phyloP scores from a whole-genome alignment of 2,888 invertebrate species.

The Hypolimnas misippus region DNA sequence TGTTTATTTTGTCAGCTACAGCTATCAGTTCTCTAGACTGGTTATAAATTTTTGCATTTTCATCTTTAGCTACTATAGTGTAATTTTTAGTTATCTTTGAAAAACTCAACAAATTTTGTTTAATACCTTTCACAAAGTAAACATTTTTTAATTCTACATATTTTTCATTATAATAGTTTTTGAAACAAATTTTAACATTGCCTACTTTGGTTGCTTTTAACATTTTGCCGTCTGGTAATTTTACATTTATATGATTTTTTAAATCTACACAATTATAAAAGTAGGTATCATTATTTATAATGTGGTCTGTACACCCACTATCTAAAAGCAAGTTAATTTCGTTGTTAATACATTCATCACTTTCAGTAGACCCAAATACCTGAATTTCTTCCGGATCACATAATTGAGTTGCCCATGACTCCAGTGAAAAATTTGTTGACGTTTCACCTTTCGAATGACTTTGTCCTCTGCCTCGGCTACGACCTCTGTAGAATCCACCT shows the following conservation, averaged over 20 bases:
- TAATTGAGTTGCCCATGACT: constrained; percentile 43
- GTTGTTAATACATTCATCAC: constrained; percentile 33
- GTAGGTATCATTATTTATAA: constrained; percentile 38
- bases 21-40: constrained; percentile 6
- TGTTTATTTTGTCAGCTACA: constrained; percentile 25
- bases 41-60: constrained; percentile 38
- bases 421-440: constrained; percentile 31
- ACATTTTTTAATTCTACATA: constrained; percentile 39
- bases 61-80: neutral
- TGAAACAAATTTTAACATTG: constrained; percentile 39
- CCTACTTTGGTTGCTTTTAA: constrained; percentile 35
- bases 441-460: constrained; percentile 24
- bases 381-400: constrained; percentile 42
- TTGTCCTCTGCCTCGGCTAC: constrained; percentile 40
- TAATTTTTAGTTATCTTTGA: constrained; percentile 40
- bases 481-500: constrained; percentile 34
- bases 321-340: constrained; percentile 45
- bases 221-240: constrained; percentile 29
- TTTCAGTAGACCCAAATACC: constrained; percentile 24
- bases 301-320: constrained; percentile 43
- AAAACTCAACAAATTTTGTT: constrained; percentile 45
- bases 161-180: constrained; percentile 32
- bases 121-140: constrained; percentile 39
- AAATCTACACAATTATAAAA: constrained; percentile 34
- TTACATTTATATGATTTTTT: constrained; percentile 28